phyloP scores from a whole-genome alignment of 2,888 invertebrate species.

The Latheticus oryzae region DNA sequence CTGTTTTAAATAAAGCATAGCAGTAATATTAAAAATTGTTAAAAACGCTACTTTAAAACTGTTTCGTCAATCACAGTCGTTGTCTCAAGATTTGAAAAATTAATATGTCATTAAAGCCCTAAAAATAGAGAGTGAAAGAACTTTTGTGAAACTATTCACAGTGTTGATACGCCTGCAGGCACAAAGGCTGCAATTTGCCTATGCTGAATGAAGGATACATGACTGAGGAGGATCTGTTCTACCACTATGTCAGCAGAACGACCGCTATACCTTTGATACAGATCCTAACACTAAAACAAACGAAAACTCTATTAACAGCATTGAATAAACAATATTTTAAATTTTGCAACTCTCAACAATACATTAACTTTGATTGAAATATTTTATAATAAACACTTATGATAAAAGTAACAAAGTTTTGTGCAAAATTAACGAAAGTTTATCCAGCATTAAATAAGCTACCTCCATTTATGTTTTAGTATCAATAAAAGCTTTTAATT shows the following conservation, averaged over 20 bases:
- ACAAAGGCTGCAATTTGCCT: slow-evolving; percentile 51
- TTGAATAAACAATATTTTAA: too few species aligned
- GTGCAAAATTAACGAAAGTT: too few species aligned
- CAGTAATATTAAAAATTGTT: too few species aligned
- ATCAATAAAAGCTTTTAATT: too few species aligned
- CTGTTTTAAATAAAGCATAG: too few species aligned
- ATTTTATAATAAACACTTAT: too few species aligned
- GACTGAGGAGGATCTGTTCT: slow-evolving; percentile 52
- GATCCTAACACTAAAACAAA: slow-evolving; percentile 39
- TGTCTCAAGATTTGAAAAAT: slow-evolving; percentile 45
- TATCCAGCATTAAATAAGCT: too few species aligned
- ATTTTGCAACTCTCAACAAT: too few species aligned
- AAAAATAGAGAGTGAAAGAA: slow-evolving; percentile 48
- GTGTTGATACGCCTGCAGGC: slow-evolving; percentile 40
- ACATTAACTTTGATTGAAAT: too few species aligned
- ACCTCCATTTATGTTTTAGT: too few species aligned
- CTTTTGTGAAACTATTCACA: slow-evolving; percentile 42
- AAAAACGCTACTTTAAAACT: slow-evolving; percentile 4
- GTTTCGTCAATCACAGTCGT: slow-evolving; percentile 4
- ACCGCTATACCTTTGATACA: slow-evolving; percentile 42
- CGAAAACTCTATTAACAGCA: slow-evolving; percentile 48
- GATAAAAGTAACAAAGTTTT: too few species aligned
- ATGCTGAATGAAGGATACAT: slow-evolving; percentile 52
- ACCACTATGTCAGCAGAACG: slow-evolving; percentile 46
- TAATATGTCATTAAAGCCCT: slow-evolving; percentile 49